A percentile compares a stretch with the other conserved stretches of the same genome.
Evolutionary conservation across 2,797 vertebrate genomes (phyloP).

Genomic region (Peromyscus eremicus): DNA sequence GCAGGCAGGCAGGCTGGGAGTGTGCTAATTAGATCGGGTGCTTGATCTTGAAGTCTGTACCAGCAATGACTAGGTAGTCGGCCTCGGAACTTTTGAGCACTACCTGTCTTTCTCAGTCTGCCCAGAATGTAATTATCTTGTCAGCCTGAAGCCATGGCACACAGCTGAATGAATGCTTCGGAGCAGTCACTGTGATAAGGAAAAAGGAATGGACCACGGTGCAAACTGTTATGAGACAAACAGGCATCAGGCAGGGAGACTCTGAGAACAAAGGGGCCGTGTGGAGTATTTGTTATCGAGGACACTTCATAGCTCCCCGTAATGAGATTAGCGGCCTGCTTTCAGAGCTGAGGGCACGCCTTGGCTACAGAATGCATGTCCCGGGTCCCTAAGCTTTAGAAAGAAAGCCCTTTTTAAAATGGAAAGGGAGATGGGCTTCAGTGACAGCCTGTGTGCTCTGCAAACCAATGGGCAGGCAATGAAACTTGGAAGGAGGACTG

Average conservation of each 20-base stretch:
- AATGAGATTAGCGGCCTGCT: slow-evolving; percentile 64
- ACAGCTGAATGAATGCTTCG: slow-evolving; percentile 42
- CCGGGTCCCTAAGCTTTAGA: slow-evolving; percentile 37
- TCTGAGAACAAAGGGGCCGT: slow-evolving; percentile 67
- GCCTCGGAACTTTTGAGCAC: slow-evolving; percentile 74
- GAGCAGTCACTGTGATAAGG: slow-evolving; percentile 72
- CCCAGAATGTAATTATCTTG: slow-evolving; percentile 83
- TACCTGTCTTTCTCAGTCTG: slow-evolving; percentile 77
- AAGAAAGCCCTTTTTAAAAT: slow-evolving; percentile 66
- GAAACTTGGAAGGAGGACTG: slow-evolving; percentile 54
- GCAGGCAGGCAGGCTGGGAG: slow-evolving; percentile 54
- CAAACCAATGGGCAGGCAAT: slow-evolving; percentile 57
- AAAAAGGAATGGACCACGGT: slow-evolving; percentile 41
- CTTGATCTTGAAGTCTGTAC: slow-evolving; percentile 79
- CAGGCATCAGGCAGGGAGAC: slow-evolving; percentile 30
- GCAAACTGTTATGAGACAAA: slow-evolving; percentile 75
- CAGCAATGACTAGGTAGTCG: slow-evolving; percentile 73
- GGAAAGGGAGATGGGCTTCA: not conserved
- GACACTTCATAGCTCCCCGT: slow-evolving; percentile 51
- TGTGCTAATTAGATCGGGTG: slow-evolving; percentile 83
- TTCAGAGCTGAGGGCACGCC: slow-evolving; percentile 33
- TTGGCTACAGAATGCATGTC: slow-evolving; percentile 1
- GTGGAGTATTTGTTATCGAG: slow-evolving; percentile 37
- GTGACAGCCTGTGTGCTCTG: slow-evolving; percentile 62
- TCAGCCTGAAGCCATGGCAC: slow-evolving; percentile 69